Evolutionary conservation across 2,797 vertebrate genomes (phyloP).

Genomic region (Synaphobranchus kaupii): DNA sequence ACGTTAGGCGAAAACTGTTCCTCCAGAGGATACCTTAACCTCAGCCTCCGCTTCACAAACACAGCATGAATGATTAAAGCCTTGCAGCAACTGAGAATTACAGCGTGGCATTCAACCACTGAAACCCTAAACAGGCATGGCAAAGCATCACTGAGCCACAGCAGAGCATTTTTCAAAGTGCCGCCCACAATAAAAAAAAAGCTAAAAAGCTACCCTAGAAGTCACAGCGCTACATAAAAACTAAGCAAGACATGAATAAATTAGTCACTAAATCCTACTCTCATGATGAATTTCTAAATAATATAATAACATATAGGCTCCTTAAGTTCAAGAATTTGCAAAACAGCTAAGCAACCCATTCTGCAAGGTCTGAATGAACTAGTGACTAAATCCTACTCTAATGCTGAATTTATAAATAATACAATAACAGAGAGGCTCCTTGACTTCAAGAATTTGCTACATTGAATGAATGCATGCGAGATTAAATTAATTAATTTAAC

Average conservation of each 20-base stretch:
- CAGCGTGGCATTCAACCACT: not conserved
- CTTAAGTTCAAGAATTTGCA: not conserved
- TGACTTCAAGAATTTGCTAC: not conserved
- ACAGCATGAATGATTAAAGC: not conserved
- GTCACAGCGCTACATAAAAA: not conserved
- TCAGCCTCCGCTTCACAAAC: not conserved
- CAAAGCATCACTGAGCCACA: not conserved
- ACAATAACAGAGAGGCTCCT: not conserved
- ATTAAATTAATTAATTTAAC: slow-evolving; percentile 5
- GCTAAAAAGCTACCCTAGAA: not conserved
- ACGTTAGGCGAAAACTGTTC: not conserved
- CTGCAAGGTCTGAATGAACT: not conserved
- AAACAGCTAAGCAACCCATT: not conserved
- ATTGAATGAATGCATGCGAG: not conserved
- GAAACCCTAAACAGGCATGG: not conserved
- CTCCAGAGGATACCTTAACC: slow-evolving; percentile 10
- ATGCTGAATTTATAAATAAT: not conserved
- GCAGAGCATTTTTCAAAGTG: not conserved
- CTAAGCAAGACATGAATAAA: not conserved
- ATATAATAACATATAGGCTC: not conserved
- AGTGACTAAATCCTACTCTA: not conserved
- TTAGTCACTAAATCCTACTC: not conserved
- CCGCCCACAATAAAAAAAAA: not conserved
- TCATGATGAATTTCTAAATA: not conserved
- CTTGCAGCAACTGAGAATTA: not conserved